Conservation (phyloP, 2,888 invertebrate genomes). For the Acrobeloides nanus region DNA sequence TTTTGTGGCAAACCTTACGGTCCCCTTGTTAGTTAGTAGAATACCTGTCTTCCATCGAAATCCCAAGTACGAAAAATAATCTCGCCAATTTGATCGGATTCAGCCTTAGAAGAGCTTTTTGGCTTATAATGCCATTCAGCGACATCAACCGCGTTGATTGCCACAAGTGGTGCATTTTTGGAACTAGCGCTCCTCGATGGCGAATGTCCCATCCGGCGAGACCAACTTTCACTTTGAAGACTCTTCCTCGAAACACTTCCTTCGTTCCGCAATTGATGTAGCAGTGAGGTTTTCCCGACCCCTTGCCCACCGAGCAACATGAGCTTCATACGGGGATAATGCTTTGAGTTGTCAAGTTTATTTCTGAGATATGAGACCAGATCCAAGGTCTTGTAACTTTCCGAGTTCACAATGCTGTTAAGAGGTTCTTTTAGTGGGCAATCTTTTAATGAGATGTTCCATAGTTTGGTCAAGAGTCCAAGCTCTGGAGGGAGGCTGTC, state of each 20-base stretch:
- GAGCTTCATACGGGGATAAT: slow-evolving; percentile 87
- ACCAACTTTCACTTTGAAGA: slow-evolving; percentile 68
- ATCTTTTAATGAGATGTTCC: slow-evolving; percentile 87
- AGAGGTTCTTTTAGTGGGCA: slow-evolving; percentile 74
- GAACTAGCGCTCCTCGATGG: slow-evolving; percentile 61
- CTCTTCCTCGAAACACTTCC: slow-evolving; percentile 64
- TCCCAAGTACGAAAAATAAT: slow-evolving; percentile 85
- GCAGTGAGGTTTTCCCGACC: slow-evolving; percentile 78
- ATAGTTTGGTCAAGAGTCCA: slow-evolving; percentile 83
- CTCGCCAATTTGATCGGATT: slow-evolving; percentile 63
- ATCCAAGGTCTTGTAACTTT: slow-evolving; percentile 89
- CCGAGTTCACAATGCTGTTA: slow-evolving; percentile 78
- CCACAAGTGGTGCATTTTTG: neutral
- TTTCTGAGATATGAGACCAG: slow-evolving; percentile 78
- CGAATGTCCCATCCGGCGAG: slow-evolving; percentile 84
- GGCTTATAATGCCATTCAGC: slow-evolving; percentile 78
- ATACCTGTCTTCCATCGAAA: slow-evolving; percentile 77
- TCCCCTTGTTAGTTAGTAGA: neutral
- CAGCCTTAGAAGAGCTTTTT: slow-evolving; percentile 61
- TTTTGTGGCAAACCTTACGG: no score
- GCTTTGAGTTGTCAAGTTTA: slow-evolving; percentile 67
- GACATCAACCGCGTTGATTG: slow-evolving; percentile 72
- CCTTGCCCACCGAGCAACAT: slow-evolving; percentile 64
- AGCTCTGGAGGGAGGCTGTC: slow-evolving; percentile 78
- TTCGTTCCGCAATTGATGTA: slow-evolving; percentile 75